Evolutionary conservation across 2,797 vertebrate genomes (phyloP).

Genomic region (Rousettus madagascariensis): DNA sequence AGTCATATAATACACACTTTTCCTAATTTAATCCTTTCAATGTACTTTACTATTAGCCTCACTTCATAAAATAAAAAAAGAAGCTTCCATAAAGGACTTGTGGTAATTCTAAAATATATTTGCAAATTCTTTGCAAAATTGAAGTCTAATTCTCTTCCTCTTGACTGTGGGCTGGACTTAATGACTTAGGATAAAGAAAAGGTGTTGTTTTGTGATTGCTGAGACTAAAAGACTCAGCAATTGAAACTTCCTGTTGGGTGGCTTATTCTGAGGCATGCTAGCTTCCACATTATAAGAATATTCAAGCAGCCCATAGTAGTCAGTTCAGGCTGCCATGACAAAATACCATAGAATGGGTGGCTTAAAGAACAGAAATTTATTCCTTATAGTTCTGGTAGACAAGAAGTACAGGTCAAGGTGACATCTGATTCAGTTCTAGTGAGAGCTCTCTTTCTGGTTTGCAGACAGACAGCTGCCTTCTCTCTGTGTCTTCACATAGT

Average conservation of each 20-base stretch:
- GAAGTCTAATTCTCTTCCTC: background rate
- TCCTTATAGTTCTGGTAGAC: background rate
- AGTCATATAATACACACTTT: background rate
- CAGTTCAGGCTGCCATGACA: background rate
- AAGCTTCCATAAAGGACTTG: background rate
- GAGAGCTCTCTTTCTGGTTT: background rate
- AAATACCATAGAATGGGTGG: background rate
- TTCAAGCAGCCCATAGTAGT: background rate
- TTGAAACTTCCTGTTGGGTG: background rate
- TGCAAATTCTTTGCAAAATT: background rate
- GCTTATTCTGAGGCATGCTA: background rate
- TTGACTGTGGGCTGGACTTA: background rate
- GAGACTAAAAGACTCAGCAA: background rate
- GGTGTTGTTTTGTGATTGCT: background rate
- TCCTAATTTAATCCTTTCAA: background rate
- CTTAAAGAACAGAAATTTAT: background rate
- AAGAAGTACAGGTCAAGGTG: background rate
- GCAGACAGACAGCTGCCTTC: background rate
- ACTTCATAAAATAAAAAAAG: background rate
- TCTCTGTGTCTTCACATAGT: background rate
- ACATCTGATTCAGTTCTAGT: background rate
- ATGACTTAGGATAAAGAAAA: background rate
- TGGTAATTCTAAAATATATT: conserved; percentile 31
- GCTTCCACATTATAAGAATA: background rate
- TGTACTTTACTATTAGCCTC: background rate